phyloP scores from a whole-genome alignment of 2,888 invertebrate genomes.

The Anorthoa munda region DNA sequence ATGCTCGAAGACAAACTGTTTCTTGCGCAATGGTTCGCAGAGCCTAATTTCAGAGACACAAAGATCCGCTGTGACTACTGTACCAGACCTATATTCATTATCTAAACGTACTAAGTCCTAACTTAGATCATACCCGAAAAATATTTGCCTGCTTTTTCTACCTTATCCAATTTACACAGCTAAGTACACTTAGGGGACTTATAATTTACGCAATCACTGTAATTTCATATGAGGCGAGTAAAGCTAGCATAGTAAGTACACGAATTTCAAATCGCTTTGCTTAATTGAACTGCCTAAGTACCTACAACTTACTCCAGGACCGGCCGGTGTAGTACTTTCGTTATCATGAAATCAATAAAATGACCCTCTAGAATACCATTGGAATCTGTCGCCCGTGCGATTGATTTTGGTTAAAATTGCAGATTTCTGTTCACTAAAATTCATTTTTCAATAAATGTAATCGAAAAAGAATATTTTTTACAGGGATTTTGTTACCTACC shows the following conservation, averaged over 20 bases:
- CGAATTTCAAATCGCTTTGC: conserved; percentile 19
- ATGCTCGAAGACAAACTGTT: too few relatives aligned
- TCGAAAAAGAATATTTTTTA: neutral
- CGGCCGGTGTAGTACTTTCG: conserved; percentile 17
- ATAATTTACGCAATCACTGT: conserved; percentile 16
- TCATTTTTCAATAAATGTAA: neutral
- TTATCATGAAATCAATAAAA: conserved; percentile 51
- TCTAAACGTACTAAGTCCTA: too few relatives aligned
- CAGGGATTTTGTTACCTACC: neutral
- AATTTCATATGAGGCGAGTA: neutral
- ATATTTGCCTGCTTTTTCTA: neutral
- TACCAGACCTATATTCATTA: too few relatives aligned
- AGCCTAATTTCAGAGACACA: too few relatives aligned
- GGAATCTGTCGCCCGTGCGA: neutral
- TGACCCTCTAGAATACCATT: neutral
- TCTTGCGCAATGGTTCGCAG: too few relatives aligned
- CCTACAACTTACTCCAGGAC: conserved; percentile 2
- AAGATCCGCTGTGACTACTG: too few relatives aligned
- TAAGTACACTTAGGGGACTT: too few relatives aligned
- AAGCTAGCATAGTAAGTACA: neutral
- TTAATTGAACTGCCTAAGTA: conserved; percentile 37
- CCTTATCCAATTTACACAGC: neutral
- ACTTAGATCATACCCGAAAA: neutral
- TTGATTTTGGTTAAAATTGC: conserved; percentile 2
- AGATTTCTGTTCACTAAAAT: conserved; percentile 10